Evolutionary conservation across 2,797 vertebrate species (phyloP).

Genomic region (Melanotaenia parkinsoni): DNA sequence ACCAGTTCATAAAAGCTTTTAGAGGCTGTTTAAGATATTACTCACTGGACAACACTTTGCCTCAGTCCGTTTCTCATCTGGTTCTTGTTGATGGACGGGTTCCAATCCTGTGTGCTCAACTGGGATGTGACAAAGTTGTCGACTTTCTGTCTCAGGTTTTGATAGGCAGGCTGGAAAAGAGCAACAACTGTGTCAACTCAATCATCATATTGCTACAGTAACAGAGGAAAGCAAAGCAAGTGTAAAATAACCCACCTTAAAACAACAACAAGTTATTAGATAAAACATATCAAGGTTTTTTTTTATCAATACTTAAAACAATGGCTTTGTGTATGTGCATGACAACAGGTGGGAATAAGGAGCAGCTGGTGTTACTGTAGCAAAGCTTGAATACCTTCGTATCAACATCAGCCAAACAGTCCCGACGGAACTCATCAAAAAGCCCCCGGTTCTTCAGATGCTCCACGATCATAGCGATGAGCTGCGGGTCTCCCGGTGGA

Average conservation of each 20-base stretch:
- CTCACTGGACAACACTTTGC: slow-evolving; percentile 96
- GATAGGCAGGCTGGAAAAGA: slow-evolving; percentile 90
- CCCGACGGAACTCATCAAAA: slow-evolving; percentile 95
- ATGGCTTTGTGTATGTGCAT: too few species aligned
- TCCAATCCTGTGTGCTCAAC: slow-evolving; percentile 97
- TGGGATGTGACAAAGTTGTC: slow-evolving; percentile 97
- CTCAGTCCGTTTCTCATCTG: slow-evolving; percentile 93
- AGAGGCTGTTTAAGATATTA: slow-evolving; percentile 37
- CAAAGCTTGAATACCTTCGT: slow-evolving; percentile 87
- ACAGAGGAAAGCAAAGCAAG: too few species aligned
- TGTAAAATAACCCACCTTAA: neutral
- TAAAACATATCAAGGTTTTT: neutral
- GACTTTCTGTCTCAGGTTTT: slow-evolving; percentile 97
- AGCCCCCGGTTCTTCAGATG: slow-evolving; percentile 95
- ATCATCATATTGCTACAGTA: too few species aligned
- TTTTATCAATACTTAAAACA: neutral
- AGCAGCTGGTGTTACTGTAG: neutral
- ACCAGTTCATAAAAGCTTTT: neutral
- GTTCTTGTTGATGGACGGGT: slow-evolving; percentile 97
- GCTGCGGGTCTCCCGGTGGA: slow-evolving; percentile 92
- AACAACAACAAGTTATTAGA: neutral
- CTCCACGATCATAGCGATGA: slow-evolving; percentile 94
- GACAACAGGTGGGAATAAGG: neutral
- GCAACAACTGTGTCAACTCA: neutral
- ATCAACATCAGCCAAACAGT: slow-evolving; percentile 97